Evolutionary conservation across 2,888 invertebrate genomes (phyloP).

Genomic region (Tromatobia lineatoria): DNA sequence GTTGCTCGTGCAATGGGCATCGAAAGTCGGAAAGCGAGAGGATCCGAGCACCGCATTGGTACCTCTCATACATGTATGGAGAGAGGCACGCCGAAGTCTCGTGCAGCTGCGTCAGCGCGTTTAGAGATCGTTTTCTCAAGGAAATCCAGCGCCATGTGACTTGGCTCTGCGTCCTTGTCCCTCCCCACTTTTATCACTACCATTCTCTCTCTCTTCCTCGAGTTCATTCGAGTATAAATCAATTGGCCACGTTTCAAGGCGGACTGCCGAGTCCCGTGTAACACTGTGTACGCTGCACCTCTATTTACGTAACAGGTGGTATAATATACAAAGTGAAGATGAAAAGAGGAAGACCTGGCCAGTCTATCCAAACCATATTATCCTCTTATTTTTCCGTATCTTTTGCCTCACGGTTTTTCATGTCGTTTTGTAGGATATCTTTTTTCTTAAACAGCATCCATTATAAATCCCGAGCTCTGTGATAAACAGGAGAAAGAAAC

Average conservation of each 20-base stretch:
- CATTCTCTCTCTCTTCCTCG: conserved; percentile 48
- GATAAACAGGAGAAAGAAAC: conserved; percentile 9
- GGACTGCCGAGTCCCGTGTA: conserved; percentile 33
- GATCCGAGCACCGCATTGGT: conserved; percentile 29
- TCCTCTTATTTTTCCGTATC: conserved; percentile 47
- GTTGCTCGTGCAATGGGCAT: conserved; percentile 20
- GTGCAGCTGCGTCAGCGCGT: conserved; percentile 71
- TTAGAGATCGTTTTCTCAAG: conserved; percentile 76
- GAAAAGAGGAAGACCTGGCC: conserved; percentile 26
- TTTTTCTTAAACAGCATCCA: conserved; percentile 25
- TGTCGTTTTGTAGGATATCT: conserved; percentile 2
- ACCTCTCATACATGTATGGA: conserved; percentile 30
- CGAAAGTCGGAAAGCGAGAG: conserved; percentile 34
- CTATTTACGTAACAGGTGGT: conserved; percentile 71
- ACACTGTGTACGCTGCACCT: conserved; percentile 62
- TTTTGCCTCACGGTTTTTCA: background rate
- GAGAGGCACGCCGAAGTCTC: background rate
- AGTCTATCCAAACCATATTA: conserved; percentile 34
- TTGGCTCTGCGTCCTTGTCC: conserved; percentile 60
- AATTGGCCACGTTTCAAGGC: conserved; percentile 75
- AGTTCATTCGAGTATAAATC: conserved; percentile 78
- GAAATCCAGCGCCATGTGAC: conserved; percentile 73
- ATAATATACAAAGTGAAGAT: conserved; percentile 29
- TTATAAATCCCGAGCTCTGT: conserved; percentile 37
- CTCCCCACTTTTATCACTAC: conserved; percentile 38